A percentile compares a stretch with the other conserved stretches of the same genome.
These are phyloP conservation scores for Vulpes lagopus DNA, from an alignment of 2,113 vertebrate genomes.

Conservation along the genomic window DNA sequence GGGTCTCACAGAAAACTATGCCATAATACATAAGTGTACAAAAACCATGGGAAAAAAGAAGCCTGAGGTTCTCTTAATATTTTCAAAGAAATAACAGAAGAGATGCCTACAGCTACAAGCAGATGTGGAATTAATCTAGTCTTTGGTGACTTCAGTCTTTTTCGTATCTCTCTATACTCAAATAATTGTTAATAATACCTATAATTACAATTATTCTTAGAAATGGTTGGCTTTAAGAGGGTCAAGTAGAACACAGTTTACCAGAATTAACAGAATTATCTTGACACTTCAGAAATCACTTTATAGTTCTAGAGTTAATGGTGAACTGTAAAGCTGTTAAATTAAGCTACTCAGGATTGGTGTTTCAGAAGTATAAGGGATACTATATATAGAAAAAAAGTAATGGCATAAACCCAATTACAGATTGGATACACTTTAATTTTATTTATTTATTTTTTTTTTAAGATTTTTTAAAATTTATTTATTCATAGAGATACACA, in stretches of 20 bases:
- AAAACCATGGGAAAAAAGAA: slow-evolving; percentile 39
- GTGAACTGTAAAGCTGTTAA: slow-evolving; percentile 68
- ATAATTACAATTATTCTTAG: slow-evolving; percentile 60
- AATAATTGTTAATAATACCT: slow-evolving; percentile 56
- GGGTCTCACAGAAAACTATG: slow-evolving; percentile 24
- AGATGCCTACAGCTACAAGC: neutral
- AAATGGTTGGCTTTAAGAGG: slow-evolving; percentile 59
- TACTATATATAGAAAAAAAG: neutral
- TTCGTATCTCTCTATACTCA: slow-evolving; percentile 49
- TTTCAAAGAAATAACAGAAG: slow-evolving; percentile 58
- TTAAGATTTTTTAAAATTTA: neutral
- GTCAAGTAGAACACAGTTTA: slow-evolving; percentile 76
- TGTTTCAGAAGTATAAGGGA: slow-evolving; percentile 59
- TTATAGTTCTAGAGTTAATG: slow-evolving; percentile 72
- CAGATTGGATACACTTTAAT: slow-evolving; percentile 44
- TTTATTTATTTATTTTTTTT: slow-evolving; percentile 61
- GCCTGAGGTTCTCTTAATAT: neutral
- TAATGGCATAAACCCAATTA: slow-evolving; percentile 53
- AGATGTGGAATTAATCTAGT: slow-evolving; percentile 48
- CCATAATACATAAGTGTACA: slow-evolving; percentile 48
- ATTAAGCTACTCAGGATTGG: slow-evolving; percentile 65
- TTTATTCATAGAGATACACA: too few relatives aligned
- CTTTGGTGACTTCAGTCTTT: slow-evolving; percentile 28
- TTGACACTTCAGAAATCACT: slow-evolving; percentile 75
- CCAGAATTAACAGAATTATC: slow-evolving; percentile 76